Evolutionary conservation across 2,113 vertebrate species (phyloP).

Genomic region (Pseudonaja textilis): DNA sequence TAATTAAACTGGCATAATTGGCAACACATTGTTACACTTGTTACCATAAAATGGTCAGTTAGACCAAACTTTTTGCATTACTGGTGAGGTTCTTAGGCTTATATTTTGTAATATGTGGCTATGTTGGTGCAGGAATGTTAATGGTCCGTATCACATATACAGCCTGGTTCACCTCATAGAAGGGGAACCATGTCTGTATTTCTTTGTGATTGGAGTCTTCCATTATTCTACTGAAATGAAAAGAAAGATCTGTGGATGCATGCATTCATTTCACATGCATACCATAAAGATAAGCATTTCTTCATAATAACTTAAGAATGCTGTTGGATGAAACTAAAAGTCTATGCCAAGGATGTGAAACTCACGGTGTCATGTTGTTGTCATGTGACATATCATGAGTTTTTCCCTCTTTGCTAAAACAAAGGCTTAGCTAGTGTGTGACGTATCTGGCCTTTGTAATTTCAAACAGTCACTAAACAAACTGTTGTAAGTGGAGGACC

Average conservation of each 20-base stretch:
- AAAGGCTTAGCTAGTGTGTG: too few relatives aligned
- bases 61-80: conserved; percentile 20
- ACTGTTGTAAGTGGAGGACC: background rate
- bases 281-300: background rate
- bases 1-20: conserved; percentile 31
- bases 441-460: background rate
- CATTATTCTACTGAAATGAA: background rate
- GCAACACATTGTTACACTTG: conserved; percentile 50
- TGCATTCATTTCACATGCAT: background rate
- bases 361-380: too few relatives aligned
- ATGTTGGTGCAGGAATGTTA: background rate
- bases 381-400: too few relatives aligned
- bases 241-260: background rate
- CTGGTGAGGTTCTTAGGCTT: background rate
- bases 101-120: background rate
- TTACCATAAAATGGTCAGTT: conserved; percentile 4
- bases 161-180: background rate
- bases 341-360: too few relatives aligned
- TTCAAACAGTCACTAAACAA: background rate
- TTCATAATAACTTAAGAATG: background rate
- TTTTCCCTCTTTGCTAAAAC: too few relatives aligned
- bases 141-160: background rate
- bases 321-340: background rate
- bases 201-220: background rate
- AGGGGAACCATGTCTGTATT: background rate